Evolutionary conservation across 1,140 invertebrate species (phyloP).

Genomic region (Rhynchophorus ferrugineus): DNA sequence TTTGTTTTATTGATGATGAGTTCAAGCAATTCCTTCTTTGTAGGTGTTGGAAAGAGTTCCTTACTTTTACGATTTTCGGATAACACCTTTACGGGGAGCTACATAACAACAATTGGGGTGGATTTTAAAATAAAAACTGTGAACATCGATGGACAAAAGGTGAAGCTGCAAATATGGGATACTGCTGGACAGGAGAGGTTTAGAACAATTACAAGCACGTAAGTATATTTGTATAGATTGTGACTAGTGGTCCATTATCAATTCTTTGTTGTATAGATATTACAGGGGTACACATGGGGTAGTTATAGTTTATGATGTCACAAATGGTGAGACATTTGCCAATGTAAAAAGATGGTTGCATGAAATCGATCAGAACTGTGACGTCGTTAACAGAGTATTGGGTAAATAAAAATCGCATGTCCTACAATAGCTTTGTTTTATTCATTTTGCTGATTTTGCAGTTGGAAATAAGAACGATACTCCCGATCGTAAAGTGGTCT

Average conservation of each 20-base stretch:
- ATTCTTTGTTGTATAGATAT: constrained; percentile 56
- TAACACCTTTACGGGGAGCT: constrained; percentile 96
- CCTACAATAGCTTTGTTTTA: constrained; percentile 3
- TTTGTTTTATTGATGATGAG: no score
- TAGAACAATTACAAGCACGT: constrained; percentile 91
- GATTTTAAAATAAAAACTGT: constrained; percentile 99
- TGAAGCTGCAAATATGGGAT: constrained; percentile 99
- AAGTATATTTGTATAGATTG: constrained; percentile 26
- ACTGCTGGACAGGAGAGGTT: constrained; percentile 91
- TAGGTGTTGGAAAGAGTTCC: constrained; percentile 98
- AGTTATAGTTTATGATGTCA: constrained; percentile 99
- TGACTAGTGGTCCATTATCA: constrained; percentile 1
- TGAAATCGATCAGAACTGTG: constrained; percentile 99
- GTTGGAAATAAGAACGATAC: constrained; percentile 99
- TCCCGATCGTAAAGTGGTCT: constrained; percentile 91
- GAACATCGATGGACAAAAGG: constrained; percentile 86
- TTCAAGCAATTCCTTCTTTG: no score
- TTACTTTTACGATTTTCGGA: constrained; percentile 95
- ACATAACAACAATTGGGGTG: constrained; percentile 99
- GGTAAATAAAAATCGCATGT: no score
- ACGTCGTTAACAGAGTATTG: constrained; percentile 97
- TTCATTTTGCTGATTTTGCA: constrained; percentile 43
- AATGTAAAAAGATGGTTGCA: constrained; percentile 97
- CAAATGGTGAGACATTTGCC: constrained; percentile 96
- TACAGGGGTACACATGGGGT: constrained; percentile 98